phyloP scores from a whole-genome alignment of 2,888 invertebrate species.

The Platycheirus rosarum region DNA sequence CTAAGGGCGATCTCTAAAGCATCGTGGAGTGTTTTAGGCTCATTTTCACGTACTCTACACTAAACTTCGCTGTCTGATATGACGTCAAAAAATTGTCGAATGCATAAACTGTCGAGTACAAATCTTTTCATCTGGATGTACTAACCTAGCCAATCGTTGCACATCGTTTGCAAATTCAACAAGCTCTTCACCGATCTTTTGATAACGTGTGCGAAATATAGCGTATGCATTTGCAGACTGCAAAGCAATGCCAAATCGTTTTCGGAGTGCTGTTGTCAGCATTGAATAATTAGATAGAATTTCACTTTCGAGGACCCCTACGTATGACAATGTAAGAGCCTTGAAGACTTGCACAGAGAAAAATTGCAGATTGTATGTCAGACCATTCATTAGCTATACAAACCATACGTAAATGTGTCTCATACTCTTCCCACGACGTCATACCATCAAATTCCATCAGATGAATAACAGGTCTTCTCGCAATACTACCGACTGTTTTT shows the following conservation, averaged over 20 bases:
- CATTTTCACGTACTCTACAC: conserved; percentile 14
- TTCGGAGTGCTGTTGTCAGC: not conserved
- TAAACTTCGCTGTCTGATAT: conserved; percentile 3
- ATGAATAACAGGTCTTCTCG: not conserved
- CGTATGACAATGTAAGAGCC: not conserved
- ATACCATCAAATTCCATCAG: conserved; percentile 7
- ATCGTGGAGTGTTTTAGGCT: conserved; percentile 10
- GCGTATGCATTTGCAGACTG: not conserved
- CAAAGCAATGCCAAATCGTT: not conserved
- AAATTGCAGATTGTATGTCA: not conserved
- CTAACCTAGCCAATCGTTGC: conserved; percentile 2
- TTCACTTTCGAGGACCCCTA: not conserved
- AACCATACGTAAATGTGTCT: not conserved
- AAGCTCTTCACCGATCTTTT: conserved; percentile 2
- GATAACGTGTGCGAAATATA: not conserved
- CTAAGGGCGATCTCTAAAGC: conserved; percentile 4
- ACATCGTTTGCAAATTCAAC: conserved; percentile 11
- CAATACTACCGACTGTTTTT: not conserved
- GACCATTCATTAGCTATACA: conserved; percentile 13
- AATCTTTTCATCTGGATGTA: not conserved
- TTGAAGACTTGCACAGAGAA: conserved; percentile 1
- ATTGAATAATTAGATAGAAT: not conserved
- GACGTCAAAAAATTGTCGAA: conserved; percentile 20
- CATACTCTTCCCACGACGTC: not conserved
- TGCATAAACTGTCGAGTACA: conserved; percentile 5